These are phyloP conservation scores for Phataginus tricuspis DNA, from an alignment of 2,797 vertebrate genomes.

Conservation along the genomic window DNA sequence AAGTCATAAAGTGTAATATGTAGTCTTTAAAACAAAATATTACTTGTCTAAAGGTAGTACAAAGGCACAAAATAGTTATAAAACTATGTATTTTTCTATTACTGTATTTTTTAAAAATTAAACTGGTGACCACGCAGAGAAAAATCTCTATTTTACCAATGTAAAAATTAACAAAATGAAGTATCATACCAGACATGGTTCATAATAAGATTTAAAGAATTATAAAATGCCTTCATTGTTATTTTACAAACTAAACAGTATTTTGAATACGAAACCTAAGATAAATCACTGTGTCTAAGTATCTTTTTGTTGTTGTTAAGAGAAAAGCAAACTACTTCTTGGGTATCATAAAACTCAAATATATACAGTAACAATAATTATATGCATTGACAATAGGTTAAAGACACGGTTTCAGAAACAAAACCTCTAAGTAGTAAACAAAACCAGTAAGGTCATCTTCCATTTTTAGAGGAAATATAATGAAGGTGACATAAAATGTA, in stretches of 20 bases:
- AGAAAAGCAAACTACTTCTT: conserved; percentile 6
- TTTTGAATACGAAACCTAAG: conserved; percentile 19
- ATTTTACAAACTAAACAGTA: conserved; percentile 14
- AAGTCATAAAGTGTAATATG: background rate
- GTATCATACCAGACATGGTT: background rate
- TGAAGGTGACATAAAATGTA: background rate
- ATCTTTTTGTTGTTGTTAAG: background rate
- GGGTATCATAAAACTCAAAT: background rate
- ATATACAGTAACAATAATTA: background rate
- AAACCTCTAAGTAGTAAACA: background rate
- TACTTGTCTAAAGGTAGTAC: background rate
- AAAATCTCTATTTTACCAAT: background rate
- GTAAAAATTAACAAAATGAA: conserved; percentile 22
- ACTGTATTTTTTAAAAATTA: background rate
- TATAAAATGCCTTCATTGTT: background rate
- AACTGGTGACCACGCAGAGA: background rate
- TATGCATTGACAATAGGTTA: background rate
- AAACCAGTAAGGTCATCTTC: conserved; percentile 6
- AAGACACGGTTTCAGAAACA: conserved; percentile 19
- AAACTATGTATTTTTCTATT: background rate
- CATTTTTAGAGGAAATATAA: background rate
- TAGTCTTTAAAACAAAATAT: background rate
- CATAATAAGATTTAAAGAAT: background rate
- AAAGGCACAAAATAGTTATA: background rate
- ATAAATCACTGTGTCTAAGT: background rate